Base-by-base conservation (phyloP, 1,140 invertebrate genomes). In the Holcopasites calliopsidis region DNA sequence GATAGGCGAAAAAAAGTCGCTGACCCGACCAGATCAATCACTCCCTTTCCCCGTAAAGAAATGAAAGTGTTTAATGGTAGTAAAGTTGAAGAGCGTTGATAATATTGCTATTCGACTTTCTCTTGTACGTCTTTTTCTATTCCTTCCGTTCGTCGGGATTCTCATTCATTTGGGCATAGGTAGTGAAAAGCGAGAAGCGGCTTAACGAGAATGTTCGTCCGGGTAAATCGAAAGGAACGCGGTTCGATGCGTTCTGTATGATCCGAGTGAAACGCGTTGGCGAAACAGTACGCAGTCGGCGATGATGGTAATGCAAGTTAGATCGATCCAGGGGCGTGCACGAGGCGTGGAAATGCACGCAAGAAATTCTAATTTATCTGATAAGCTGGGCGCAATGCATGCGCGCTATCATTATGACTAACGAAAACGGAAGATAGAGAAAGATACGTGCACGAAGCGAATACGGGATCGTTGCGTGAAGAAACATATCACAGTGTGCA, bases 141-240 rank as follows among this genome's bases (percentile, higher is more conserved):
- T n/a, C n/a, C n/a, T n/a, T n/a, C n/a, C n/a, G n/a, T n/a, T n/a
- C n/a, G n/a, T n/a, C n/a, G n/a, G n/a, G n/a, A n/a, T n/a, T n/a
- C n/a, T n/a, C n/a, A n/a, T n/a, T n/a, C n/a, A n/a, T n/a, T n/a
- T n/a, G n/a, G n/a, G 38, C 13, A 40, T 40, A 13, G 38, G 38
- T 7, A 6, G 38, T 13, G 38, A 40, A 40, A 13, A 6, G 13
- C 6, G 38, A 13, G 13, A 40, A 40, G 21, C 7, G 42, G 6
- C 49, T 65, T 49, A 7, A 23, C 42, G 18, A 31, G 26, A 11
- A 33, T 47, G 11, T 64, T 64, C 49, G 23, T 18, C 38, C 13
- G 13, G 6, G 31, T 18, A 50, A 64, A 10, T 35, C 44, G 62
- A 66, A 66, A 50, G 44, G 62, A 65, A 65, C 44, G 31, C 16